These are phyloP conservation scores for Anhinga anhinga DNA, from an alignment of 2,113 vertebrate species.

Conservation along the genomic window DNA sequence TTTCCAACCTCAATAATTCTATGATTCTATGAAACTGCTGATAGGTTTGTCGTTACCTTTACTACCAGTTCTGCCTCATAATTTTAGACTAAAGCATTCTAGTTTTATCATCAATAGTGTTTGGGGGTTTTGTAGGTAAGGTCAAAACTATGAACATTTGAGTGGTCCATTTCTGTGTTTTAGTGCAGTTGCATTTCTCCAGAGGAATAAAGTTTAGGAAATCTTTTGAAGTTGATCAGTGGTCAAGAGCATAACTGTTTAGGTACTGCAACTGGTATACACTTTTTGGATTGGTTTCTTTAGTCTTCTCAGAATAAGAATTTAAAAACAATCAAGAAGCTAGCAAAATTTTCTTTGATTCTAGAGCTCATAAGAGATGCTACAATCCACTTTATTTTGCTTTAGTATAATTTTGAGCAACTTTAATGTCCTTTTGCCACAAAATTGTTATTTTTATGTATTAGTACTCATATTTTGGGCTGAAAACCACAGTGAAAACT, in stretches of 20 bases:
- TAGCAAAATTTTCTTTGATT: background rate
- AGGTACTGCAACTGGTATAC: background rate
- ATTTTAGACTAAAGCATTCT: background rate
- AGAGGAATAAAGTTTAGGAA: background rate
- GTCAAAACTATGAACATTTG: background rate
- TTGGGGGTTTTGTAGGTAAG: accelerated
- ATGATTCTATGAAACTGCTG: too few relatives aligned
- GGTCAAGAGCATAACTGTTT: background rate
- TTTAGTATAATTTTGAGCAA: background rate
- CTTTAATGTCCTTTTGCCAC: background rate
- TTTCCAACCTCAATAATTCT: too few relatives aligned
- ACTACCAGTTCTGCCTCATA: background rate
- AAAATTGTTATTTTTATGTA: background rate
- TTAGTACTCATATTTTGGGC: background rate
- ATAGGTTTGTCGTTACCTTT: background rate
- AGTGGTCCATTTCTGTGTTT: background rate
- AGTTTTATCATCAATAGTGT: background rate
- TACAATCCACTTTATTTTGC: background rate
- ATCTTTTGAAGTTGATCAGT: background rate
- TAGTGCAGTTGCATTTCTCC: background rate
- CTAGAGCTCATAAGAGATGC: background rate
- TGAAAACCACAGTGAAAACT: background rate
- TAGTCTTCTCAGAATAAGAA: background rate
- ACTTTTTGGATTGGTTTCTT: background rate
- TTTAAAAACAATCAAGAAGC: background rate